Percentiles rank a stretch among this genome's conserved stretches.
These are phyloP conservation scores for Procambarus virginalis DNA, from an alignment of 1,140 invertebrate species.

Conservation along the genomic window DNA sequence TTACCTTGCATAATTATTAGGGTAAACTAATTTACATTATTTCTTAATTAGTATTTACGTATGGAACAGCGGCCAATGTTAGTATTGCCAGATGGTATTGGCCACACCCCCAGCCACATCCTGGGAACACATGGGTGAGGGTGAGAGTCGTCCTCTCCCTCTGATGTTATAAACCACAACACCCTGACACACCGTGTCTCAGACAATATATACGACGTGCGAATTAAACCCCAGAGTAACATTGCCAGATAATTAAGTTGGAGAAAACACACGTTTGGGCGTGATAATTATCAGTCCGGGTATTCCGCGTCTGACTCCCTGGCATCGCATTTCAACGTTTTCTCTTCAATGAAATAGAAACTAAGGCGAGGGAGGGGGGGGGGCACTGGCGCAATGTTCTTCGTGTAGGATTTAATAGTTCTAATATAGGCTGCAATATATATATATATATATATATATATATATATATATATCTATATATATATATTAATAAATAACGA, in stretches of 20 bases:
- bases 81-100: background rate
- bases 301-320: background rate
- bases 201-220: slow-evolving; percentile 14
- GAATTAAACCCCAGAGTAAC: slow-evolving; percentile 36
- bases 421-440: no score
- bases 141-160: background rate
- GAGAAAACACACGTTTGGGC: slow-evolving; percentile 35
- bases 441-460: no score
- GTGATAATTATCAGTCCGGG: slow-evolving; percentile 21
- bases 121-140: background rate
- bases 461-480: no score
- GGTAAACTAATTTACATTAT: no score
- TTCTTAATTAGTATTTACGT: no score
- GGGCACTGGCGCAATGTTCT: background rate
- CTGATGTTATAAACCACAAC: background rate
- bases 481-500: no score
- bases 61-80: background rate
- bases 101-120: background rate
- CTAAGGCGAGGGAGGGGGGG: background rate
- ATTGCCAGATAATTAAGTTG: slow-evolving; percentile 42
- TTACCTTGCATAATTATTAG: no score
- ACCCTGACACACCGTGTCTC: slow-evolving; percentile 8
- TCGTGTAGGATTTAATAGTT: background rate
- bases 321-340: slow-evolving; percentile 4
- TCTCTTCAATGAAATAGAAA: background rate